Percentiles rank a stretch among this genome's conserved stretches.
These are phyloP conservation scores for Murina feae DNA, from an alignment of 2,113 vertebrate genomes.

Conservation along the genomic window DNA sequence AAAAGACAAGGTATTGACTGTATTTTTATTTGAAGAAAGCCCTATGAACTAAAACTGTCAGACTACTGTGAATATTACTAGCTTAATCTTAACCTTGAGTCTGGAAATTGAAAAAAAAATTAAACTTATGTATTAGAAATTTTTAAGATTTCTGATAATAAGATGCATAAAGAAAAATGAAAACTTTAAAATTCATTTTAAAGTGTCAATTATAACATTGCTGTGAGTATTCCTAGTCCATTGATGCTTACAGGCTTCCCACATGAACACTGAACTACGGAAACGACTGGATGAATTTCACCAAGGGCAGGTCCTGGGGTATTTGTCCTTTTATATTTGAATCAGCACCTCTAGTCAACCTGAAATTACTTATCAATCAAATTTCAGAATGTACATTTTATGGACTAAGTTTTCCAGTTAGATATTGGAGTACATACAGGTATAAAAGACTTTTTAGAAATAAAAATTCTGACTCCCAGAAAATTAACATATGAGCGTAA, in stretches of 20 bases:
- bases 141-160: not conserved
- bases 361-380: not conserved
- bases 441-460: not conserved
- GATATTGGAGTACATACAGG: not conserved
- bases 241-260: not conserved
- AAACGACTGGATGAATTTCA: not conserved
- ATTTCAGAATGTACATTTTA: not conserved
- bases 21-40: not conserved
- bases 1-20: constrained; percentile 12
- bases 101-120: not conserved
- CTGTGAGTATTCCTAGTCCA: not conserved
- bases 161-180: not conserved
- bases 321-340: not conserved
- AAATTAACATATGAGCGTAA: not conserved
- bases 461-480: not conserved
- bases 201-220: not conserved
- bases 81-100: not conserved
- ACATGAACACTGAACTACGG: not conserved
- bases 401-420: not conserved
- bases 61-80: not conserved
- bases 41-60: not conserved
- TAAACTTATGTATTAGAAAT: not conserved
- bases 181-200: not conserved
- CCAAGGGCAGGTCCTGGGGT: not conserved
- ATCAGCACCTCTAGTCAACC: not conserved